These are phyloP conservation scores for Vandiemenella viatica DNA, from an alignment of 2,888 invertebrate genomes.

Conservation along the genomic window DNA sequence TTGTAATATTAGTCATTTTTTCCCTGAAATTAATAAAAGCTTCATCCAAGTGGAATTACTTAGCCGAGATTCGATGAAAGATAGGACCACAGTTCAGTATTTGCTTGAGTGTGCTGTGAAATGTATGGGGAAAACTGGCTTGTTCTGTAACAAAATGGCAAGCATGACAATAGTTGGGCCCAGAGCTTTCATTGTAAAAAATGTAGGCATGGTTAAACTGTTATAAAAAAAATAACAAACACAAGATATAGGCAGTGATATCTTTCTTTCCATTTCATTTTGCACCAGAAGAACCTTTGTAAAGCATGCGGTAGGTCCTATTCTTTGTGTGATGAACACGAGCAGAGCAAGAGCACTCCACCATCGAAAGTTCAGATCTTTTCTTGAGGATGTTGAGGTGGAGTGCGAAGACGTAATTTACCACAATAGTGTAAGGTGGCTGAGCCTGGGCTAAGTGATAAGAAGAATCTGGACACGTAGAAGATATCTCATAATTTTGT, in stretches of 20 bases:
- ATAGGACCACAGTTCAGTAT: not conserved
- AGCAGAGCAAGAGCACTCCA: too few relatives aligned
- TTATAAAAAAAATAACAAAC: not conserved
- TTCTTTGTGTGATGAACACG: too few relatives aligned
- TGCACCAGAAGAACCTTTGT: not conserved
- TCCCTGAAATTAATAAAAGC: not conserved
- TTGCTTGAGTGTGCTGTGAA: too few relatives aligned
- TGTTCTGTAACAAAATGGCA: too few relatives aligned
- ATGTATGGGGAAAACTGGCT: too few relatives aligned
- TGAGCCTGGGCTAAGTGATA: not conserved
- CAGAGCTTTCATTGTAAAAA: too few relatives aligned
- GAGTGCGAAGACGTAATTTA: not conserved
- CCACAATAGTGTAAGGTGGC: not conserved
- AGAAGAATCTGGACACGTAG: not conserved
- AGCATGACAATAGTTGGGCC: too few relatives aligned
- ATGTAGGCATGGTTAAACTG: not conserved
- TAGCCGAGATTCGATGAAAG: not conserved
- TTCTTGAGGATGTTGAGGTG: not conserved
- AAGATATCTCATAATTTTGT: not conserved
- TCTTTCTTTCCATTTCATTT: not conserved
- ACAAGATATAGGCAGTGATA: not conserved
- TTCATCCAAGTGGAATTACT: not conserved
- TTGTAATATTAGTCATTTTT: too few relatives aligned
- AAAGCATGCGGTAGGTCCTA: too few relatives aligned
- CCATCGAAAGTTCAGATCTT: too few relatives aligned